A percentile compares a stretch with the other conserved stretches of the same genome.
Evolutionary conservation across 2,888 invertebrate genomes (phyloP).

Genomic region (Sinhomidia bicolor): DNA sequence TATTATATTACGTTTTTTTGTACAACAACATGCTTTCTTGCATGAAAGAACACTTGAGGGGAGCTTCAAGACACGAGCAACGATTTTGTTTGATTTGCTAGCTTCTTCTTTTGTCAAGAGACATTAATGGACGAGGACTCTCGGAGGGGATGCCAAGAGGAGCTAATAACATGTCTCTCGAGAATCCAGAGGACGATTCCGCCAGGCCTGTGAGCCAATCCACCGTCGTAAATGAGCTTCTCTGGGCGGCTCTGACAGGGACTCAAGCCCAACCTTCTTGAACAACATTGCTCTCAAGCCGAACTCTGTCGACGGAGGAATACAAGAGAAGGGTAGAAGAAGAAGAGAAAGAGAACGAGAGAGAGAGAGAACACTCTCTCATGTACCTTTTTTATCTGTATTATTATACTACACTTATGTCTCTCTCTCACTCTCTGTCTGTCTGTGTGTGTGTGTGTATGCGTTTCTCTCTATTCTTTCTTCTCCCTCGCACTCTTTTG

Average conservation of each 20-base stretch:
- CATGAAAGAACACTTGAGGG: constrained; percentile 76
- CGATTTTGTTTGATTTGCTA: constrained; percentile 80
- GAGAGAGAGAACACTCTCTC: constrained; percentile 47
- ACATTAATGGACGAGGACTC: constrained; percentile 80
- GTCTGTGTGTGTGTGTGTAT: too few relatives aligned
- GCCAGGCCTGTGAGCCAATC: constrained; percentile 78
- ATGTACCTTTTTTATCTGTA: constrained; percentile 64
- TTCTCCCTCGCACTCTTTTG: not conserved
- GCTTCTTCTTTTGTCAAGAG: constrained; percentile 80
- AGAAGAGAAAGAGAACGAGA: constrained; percentile 27
- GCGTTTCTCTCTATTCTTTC: not conserved
- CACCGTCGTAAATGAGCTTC: constrained; percentile 75
- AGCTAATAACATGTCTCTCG: constrained; percentile 80
- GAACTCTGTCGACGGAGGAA: constrained; percentile 65
- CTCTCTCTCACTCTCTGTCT: too few relatives aligned
- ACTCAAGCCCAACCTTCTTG: constrained; percentile 74
- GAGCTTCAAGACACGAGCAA: constrained; percentile 78
- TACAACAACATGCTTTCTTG: constrained; percentile 40
- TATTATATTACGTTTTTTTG: constrained; percentile 27
- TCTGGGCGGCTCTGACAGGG: constrained; percentile 76
- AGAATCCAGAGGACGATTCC: constrained; percentile 80
- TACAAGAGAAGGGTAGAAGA: not conserved
- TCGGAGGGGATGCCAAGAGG: constrained; percentile 80
- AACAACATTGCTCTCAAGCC: constrained; percentile 54
- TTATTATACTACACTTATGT: constrained; percentile 57